Evolutionary conservation across 2,797 vertebrate species (phyloP).

Genomic region (Myiotriccus ornatus): DNA sequence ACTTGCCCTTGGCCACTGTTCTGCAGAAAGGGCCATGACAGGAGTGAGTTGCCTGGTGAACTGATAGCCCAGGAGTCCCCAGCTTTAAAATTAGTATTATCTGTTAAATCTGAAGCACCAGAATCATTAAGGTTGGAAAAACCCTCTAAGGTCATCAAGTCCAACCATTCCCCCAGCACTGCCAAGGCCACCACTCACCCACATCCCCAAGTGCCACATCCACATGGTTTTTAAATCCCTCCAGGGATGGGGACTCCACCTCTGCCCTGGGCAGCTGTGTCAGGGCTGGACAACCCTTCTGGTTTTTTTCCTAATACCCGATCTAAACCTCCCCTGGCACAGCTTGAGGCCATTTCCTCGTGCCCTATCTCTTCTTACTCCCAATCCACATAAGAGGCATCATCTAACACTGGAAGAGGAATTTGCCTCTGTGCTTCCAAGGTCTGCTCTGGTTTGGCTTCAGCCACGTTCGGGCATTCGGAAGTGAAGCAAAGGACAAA

Average conservation of each 20-base stretch:
- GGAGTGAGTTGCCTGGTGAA: neutral
- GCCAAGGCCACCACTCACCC: neutral
- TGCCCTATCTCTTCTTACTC: neutral
- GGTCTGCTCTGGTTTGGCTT: neutral
- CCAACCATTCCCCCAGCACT: neutral
- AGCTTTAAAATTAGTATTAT: neutral
- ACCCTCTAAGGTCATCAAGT: accelerated
- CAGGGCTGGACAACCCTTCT: neutral
- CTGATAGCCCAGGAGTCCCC: neutral
- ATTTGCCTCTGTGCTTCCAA: neutral
- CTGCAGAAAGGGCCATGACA: neutral
- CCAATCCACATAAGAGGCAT: neutral
- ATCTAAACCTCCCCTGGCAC: neutral
- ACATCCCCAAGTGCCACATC: neutral
- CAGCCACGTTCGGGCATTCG: neutral
- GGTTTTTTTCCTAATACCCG: neutral
- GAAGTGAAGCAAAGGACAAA: neutral
- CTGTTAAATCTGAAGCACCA: neutral
- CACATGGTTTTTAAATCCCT: neutral
- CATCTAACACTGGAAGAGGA: neutral
- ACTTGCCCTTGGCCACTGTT: neutral
- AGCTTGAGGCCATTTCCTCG: neutral
- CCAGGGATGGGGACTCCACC: neutral
- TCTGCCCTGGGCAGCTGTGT: neutral
- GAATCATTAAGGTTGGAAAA: neutral